These are phyloP conservation scores for Anagrus nilaparvatae DNA, from an alignment of 1,140 invertebrate species.

Conservation along the genomic window DNA sequence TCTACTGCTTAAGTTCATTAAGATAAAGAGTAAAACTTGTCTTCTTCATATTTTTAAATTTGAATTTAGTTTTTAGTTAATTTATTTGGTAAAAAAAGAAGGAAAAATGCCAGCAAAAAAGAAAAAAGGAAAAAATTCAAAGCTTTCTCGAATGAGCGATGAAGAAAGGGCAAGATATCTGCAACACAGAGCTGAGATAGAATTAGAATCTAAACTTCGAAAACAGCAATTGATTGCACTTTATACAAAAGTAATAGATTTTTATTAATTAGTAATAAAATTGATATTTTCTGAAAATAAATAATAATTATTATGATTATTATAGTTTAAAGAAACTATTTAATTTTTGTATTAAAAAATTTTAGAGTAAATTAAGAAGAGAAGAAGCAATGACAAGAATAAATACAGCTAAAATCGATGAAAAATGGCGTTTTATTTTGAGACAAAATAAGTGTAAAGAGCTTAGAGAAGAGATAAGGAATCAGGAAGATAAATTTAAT, in stretches of 20 bases:
- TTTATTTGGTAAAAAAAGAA: not conserved
- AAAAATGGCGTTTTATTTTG: conserved; percentile 67
- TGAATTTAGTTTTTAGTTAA: no score
- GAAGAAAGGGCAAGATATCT: conserved; percentile 67
- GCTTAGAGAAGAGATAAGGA: conserved; percentile 54
- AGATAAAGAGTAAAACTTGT: no score
- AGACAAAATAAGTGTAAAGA: conserved; percentile 64
- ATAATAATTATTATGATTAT: not conserved
- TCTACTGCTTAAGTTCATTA: no score
- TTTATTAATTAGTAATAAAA: not conserved
- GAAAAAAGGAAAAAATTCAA: conserved; percentile 61
- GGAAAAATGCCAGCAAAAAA: conserved; percentile 46
- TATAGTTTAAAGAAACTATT: conserved; percentile 1
- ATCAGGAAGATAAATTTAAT: conserved; percentile 50
- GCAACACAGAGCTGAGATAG: conserved; percentile 65
- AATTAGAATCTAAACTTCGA: conserved; percentile 62
- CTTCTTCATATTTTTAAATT: not conserved
- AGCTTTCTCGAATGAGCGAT: conserved; percentile 69
- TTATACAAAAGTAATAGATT: conserved; percentile 58
- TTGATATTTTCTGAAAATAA: conserved; percentile 3
- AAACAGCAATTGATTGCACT: conserved; percentile 66
- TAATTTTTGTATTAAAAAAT: conserved; percentile 15
- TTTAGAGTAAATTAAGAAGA: conserved; percentile 66
- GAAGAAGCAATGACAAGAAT: conserved; percentile 67
- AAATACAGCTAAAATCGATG: conserved; percentile 73